A percentile compares a stretch with the other conserved stretches of the same genome.
Conservation (phyloP, 2,113 vertebrate species). For the Centrocercus urophasianus region DNA sequence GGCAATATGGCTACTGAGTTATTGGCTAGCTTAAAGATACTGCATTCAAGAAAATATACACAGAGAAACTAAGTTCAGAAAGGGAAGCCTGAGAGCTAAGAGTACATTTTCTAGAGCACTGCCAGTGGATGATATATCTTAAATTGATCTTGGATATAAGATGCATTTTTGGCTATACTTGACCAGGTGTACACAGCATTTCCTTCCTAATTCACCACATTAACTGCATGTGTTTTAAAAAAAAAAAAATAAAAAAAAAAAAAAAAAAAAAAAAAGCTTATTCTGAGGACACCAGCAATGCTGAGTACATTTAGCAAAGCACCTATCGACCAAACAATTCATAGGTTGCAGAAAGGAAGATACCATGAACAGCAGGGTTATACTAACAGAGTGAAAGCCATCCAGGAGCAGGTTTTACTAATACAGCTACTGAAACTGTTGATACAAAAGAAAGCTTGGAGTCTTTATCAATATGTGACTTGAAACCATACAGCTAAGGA, state of each 20-base stretch:
- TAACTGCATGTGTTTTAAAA: not conserved
- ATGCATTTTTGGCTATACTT: not conserved
- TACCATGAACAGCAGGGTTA: not conserved
- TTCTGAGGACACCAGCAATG: not conserved
- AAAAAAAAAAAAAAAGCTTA: not conserved
- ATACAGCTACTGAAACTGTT: not conserved
- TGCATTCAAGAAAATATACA: not conserved
- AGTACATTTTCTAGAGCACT: not conserved
- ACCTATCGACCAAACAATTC: not conserved
- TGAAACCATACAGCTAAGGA: not conserved
- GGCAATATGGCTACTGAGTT: not conserved
- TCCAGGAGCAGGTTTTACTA: not conserved
- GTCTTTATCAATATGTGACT: not conserved
- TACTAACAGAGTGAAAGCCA: not conserved
- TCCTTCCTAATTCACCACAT: not conserved
- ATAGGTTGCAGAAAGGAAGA: not conserved
- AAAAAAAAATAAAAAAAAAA: too few relatives aligned
- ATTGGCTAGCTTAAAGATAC: not conserved
- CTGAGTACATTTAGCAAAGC: rapidly evolving
- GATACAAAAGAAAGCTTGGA: not conserved
- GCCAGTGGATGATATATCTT: not conserved
- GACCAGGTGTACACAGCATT: not conserved
- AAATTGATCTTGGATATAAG: not conserved
- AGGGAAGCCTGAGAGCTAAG: not conserved
- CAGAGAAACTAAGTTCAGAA: not conserved